Conservation (phyloP, 2,797 vertebrate species). For the Trachops cirrhosus region DNA sequence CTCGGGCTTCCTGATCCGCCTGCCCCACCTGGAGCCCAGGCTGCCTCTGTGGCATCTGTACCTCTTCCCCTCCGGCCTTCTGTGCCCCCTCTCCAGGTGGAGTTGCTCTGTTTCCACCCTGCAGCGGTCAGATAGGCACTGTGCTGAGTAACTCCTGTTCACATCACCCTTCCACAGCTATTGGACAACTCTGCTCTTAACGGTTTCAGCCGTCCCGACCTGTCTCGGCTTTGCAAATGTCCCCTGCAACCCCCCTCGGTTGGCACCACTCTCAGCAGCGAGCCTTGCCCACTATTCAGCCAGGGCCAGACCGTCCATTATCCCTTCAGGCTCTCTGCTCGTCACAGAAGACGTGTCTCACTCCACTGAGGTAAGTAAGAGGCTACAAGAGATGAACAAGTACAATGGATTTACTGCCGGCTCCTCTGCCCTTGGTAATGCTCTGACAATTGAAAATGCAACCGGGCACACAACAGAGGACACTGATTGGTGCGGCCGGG, state of each 20-base stretch:
- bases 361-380: neutral
- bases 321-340: neutral
- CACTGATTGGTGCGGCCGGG: neutral
- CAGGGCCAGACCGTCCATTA: neutral
- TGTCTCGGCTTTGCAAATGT: neutral
- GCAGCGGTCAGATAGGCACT: neutral
- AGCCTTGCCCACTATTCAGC: neutral
- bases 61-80: neutral
- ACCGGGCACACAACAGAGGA: neutral
- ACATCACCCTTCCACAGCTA: neutral
- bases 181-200: neutral
- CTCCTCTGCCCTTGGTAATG: neutral
- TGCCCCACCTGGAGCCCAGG: neutral
- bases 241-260: too few species aligned
- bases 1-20: neutral
- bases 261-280: neutral
- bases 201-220: neutral
- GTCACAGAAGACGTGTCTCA: neutral
- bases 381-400: neutral
- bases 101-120: neutral
- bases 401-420: neutral
- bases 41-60: neutral
- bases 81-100: neutral
- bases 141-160: neutral
- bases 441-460: neutral